These are phyloP conservation scores for Pangasius macronema DNA, from an alignment of 2,797 vertebrate genomes.

Conservation along the genomic window DNA sequence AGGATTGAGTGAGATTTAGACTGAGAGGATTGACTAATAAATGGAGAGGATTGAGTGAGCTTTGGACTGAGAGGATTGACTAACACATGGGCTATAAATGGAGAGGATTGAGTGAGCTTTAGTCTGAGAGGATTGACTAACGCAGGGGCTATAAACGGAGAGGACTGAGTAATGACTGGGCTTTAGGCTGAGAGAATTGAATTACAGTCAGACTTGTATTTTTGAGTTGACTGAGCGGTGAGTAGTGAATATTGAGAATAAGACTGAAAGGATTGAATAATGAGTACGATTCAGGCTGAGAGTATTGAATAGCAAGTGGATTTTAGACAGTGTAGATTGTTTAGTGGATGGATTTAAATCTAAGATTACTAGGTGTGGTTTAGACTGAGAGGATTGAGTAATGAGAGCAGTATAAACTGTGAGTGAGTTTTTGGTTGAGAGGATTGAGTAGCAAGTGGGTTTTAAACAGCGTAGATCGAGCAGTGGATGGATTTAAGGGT, in stretches of 20 bases:
- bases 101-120: not conserved
- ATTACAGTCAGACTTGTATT: not conserved
- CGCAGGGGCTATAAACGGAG: not conserved
- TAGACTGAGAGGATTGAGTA: not conserved
- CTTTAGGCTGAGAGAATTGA: not conserved
- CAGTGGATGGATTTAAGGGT: not conserved
- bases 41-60: not conserved
- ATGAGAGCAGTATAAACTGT: not conserved
- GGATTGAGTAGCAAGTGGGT: not conserved
- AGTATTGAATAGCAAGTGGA: not conserved
- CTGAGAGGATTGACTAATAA: not conserved
- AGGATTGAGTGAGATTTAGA: not conserved
- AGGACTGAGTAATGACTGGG: not conserved
- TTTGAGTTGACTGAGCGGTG: not conserved
- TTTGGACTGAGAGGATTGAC: too few relatives aligned
- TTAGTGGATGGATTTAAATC: not conserved
- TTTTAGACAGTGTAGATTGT: not conserved
- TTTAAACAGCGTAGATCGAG: too few relatives aligned
- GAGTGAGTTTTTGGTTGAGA: not conserved
- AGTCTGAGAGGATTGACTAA: not conserved
- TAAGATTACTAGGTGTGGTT: not conserved
- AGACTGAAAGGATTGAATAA: not conserved
- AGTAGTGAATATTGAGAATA: not conserved
- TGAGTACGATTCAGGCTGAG: not conserved
- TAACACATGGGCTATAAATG: too few relatives aligned